Evolutionary conservation across 2,797 vertebrate species (phyloP).

Genomic region (Halcyon leucocephala): DNA sequence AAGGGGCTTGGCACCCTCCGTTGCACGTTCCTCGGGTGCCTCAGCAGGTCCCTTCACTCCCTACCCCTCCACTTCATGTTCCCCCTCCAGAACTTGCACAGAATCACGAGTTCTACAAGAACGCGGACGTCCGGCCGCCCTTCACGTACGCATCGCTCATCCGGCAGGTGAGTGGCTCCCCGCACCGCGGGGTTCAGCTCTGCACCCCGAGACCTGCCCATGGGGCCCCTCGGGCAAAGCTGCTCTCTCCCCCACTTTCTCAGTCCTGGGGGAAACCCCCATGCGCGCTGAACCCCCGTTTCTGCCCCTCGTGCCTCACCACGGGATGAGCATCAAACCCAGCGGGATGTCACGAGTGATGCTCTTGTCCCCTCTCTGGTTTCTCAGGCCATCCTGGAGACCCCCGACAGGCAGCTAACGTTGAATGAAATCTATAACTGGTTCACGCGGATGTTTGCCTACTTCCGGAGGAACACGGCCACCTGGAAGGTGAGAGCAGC

Average conservation of each 20-base stretch:
- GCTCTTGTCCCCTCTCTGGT: neutral
- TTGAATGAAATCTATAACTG: slow-evolving; percentile 99
- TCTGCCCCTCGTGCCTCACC: accelerated
- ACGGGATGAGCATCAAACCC: accelerated
- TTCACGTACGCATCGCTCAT: slow-evolving; percentile 99
- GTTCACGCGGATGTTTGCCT: slow-evolving; percentile 99
- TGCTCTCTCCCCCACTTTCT: accelerated
- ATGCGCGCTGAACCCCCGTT: accelerated
- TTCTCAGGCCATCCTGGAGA: slow-evolving; percentile 95
- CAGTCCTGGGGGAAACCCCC: neutral
- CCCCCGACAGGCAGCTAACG: slow-evolving; percentile 97
- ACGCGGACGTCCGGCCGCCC: slow-evolving; percentile 96
- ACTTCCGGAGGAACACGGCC: slow-evolving; percentile 99
- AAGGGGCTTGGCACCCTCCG: accelerated
- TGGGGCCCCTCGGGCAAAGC: accelerated
- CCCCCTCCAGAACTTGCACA: slow-evolving; percentile 92
- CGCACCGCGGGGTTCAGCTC: accelerated
- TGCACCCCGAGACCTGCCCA: neutral
- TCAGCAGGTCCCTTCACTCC: neutral
- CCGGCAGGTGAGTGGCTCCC: slow-evolving; percentile 89
- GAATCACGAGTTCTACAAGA: slow-evolving; percentile 99
- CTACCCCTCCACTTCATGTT: accelerated
- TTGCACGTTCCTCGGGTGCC: accelerated
- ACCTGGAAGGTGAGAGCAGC: slow-evolving; percentile 94
- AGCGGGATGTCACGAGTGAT: accelerated